Percentiles rank a stretch among this genome's conserved stretches.
Evolutionary conservation across 2,888 invertebrate genomes (phyloP).

Genomic region (Latrodectus elegans): DNA sequence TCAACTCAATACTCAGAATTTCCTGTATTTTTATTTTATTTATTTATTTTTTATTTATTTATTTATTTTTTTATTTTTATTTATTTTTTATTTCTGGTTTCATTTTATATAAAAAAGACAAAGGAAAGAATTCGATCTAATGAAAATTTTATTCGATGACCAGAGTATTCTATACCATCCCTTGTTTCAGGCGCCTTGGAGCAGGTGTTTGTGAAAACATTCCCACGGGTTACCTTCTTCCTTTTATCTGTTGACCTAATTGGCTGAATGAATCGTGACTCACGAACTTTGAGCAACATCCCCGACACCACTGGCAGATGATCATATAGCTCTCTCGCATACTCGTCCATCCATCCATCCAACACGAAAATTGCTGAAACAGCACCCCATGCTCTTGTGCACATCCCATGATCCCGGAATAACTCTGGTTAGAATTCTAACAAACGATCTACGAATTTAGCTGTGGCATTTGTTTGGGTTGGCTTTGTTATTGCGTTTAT

Average conservation of each 20-base stretch:
- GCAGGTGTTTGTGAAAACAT: slow-evolving; percentile 49
- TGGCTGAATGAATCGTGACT: slow-evolving; percentile 45
- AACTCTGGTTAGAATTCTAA: neutral
- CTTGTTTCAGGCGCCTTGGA: slow-evolving; percentile 9
- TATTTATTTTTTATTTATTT: no score
- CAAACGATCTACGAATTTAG: neutral
- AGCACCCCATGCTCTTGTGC: neutral
- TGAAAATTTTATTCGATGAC: neutral
- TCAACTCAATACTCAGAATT: no score
- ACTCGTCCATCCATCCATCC: neutral
- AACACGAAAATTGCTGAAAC: slow-evolving; percentile 5
- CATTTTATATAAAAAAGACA: no score
- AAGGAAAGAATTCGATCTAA: no score
- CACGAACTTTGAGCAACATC: slow-evolving; percentile 35
- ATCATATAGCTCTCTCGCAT: slow-evolving; percentile 34
- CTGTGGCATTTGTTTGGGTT: no score
- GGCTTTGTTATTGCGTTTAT: no score
- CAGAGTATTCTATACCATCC: slow-evolving; percentile 24
- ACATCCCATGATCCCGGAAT: neutral
- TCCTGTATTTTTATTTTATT: no score
- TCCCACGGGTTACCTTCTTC: slow-evolving; percentile 44
- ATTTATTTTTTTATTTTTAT: no score
- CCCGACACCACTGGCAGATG: slow-evolving; percentile 8
- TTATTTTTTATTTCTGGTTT: no score
- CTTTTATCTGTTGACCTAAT: slow-evolving; percentile 55